A percentile compares a stretch with the other conserved stretches of the same genome.
Conservation (phyloP, 2,888 invertebrate species). For the Drosophila formosana region DNA sequence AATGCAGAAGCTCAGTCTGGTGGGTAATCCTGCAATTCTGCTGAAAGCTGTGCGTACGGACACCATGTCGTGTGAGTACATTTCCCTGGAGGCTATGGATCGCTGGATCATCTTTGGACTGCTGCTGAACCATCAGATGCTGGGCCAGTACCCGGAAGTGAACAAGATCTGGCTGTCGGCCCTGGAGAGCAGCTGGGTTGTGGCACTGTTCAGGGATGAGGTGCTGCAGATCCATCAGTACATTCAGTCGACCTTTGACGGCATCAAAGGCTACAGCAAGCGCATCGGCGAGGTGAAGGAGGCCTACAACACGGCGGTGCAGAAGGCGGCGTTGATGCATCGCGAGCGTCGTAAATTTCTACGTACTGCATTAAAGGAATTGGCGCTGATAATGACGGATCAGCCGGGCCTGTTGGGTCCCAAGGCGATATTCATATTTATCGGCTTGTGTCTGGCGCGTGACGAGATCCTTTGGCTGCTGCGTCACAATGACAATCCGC, state of each 20-base stretch:
- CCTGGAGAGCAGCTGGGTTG: constrained; percentile 96
- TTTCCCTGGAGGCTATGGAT: constrained; percentile 97
- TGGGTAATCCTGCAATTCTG: constrained; percentile 97
- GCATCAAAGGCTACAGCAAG: constrained; percentile 97
- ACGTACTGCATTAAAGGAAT: constrained; percentile 96
- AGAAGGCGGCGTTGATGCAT: constrained; percentile 96
- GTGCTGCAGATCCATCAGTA: constrained; percentile 98
- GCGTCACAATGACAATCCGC: constrained; percentile 98
- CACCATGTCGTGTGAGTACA: constrained; percentile 98
- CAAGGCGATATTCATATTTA: constrained; percentile 97
- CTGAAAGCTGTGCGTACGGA: constrained; percentile 97
- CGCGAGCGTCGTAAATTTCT: constrained; percentile 98
- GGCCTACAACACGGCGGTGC: constrained; percentile 94
- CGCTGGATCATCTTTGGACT: constrained; percentile 98
- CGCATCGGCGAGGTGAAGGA: constrained; percentile 98
- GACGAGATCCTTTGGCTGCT: constrained; percentile 99
- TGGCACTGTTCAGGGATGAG: constrained; percentile 98
- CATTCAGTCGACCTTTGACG: constrained; percentile 96
- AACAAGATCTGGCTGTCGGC: constrained; percentile 96
- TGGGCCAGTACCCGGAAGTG: constrained; percentile 92
- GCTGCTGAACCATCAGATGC: constrained; percentile 94
- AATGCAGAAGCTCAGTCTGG: constrained; percentile 96
- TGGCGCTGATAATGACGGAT: constrained; percentile 97
- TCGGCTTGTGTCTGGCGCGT: constrained; percentile 97
- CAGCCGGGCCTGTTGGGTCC: constrained; percentile 98